Conservation (phyloP, 2,113 vertebrate species). For the Xenus cinereus region DNA sequence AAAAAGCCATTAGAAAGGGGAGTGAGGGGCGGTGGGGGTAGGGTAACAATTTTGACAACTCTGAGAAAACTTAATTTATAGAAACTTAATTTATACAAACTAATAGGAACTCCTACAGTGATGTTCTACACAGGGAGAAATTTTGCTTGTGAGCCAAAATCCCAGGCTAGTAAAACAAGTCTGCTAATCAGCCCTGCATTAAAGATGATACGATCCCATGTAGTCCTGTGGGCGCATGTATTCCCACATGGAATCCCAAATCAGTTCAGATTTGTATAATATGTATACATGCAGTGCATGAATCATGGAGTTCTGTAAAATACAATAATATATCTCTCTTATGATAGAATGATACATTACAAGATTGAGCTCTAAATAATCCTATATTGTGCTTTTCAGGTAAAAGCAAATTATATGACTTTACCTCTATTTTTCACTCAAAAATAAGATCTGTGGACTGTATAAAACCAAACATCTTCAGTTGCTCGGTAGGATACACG, state of each 20-base stretch:
- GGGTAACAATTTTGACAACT: background rate
- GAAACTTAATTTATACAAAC: background rate
- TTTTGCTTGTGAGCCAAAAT: background rate
- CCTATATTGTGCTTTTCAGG: background rate
- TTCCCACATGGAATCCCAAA: background rate
- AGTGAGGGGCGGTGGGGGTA: background rate
- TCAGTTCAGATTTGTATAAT: background rate
- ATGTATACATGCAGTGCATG: background rate
- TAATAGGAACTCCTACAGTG: background rate
- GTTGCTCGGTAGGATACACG: background rate
- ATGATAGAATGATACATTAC: background rate
- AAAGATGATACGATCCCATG: accelerated
- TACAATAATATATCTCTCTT: background rate
- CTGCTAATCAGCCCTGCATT: background rate
- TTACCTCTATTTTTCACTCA: background rate
- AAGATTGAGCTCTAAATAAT: background rate
- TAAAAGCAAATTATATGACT: background rate
- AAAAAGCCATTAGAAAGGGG: background rate
- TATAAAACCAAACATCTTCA: background rate
- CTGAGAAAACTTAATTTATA: background rate
- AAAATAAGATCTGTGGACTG: background rate
- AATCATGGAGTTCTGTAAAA: background rate
- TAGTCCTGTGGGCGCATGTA: background rate
- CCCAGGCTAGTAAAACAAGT: background rate
- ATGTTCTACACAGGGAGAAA: background rate